A percentile compares a stretch with the other conserved stretches of the same genome.
These are phyloP conservation scores for Teleopsis dalmanni DNA, from an alignment of 1,140 invertebrate genomes.

Conservation along the genomic window DNA sequence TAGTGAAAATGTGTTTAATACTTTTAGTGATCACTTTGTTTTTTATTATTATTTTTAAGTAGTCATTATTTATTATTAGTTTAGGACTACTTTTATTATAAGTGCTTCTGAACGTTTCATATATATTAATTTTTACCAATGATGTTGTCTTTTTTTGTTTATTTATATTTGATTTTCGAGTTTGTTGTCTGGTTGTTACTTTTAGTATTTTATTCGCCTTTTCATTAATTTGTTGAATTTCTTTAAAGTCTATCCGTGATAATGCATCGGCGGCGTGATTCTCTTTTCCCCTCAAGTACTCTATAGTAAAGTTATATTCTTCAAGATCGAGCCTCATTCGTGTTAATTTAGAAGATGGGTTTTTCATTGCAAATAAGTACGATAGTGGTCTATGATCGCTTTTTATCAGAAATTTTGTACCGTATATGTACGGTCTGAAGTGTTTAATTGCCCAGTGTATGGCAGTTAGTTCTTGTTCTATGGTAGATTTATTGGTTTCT, in stretches of 20 bases:
- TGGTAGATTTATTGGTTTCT: slow-evolving; percentile 2
- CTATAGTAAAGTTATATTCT: slow-evolving; percentile 9
- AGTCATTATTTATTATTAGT: not conserved
- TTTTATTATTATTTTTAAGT: not conserved
- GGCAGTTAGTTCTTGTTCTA: slow-evolving; percentile 1
- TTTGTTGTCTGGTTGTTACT: not conserved
- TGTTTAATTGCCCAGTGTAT: slow-evolving; percentile 40
- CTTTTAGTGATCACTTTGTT: not conserved
- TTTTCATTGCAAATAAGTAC: slow-evolving; percentile 33
- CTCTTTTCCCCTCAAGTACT: slow-evolving; percentile 28
- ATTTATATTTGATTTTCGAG: not conserved
- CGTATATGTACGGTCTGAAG: slow-evolving; percentile 45
- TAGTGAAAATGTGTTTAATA: not conserved
- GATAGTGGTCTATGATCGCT: slow-evolving; percentile 47
- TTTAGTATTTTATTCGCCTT: slow-evolving; percentile 2
- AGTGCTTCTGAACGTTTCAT: not conserved
- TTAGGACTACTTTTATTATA: no score
- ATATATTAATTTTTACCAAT: not conserved
- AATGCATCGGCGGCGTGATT: slow-evolving; percentile 31
- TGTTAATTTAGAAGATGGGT: slow-evolving; percentile 30
- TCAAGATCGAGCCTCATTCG: slow-evolving; percentile 2
- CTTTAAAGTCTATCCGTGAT: slow-evolving; percentile 10
- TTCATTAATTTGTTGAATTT: slow-evolving; percentile 4
- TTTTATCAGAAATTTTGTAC: slow-evolving; percentile 41
- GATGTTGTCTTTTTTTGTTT: not conserved